Base-by-base conservation (phyloP, 2,113 vertebrate genomes). In the Platysteira castanea region DNA sequence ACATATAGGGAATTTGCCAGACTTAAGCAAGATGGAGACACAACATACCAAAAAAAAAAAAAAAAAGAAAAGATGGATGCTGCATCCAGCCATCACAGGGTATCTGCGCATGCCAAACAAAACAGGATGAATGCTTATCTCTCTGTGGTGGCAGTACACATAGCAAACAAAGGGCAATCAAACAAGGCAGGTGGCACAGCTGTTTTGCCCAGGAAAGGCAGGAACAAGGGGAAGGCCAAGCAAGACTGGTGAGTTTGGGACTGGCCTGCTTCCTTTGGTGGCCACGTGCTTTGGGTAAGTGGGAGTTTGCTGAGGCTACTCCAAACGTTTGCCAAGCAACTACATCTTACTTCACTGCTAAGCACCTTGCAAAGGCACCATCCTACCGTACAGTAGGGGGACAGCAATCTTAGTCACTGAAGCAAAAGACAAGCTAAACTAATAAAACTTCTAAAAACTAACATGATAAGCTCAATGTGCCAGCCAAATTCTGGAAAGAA, bases 31-130 rank as follows among this genome's bases (percentile, higher is more conserved):
- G 22, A 81, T 17, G 14, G 33, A 87, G 20, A 73, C 35, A 67
- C 0, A 4, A 31, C 0, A 0, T 10, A 54, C 10, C 23, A 31
- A 19, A 82, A 39, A 39, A 39, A 39, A 39, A 39, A 42, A 37
- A 24, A 6, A 74, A 78, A 44, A 76, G 46, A 37, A 6, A 11
- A 11, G 14, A 54, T 9, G 37, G 41, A 61, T 54, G 46, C 13
- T 60, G 31, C 16, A 35, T 15, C 12, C 54, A 76, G 37, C 14
- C 26, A 33, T 37, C 41, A 44, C 33, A 64, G 14, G 33, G 11
- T 60, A 46, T 53, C 30, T n/a, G 37, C 53, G 59, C 31, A 31
- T 3, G 8, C 39, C 37, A 54, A 61, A 75, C 10, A 70, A 84
- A 85, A 53, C 0, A 39, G 27, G n/a, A 74, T 24, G n/a, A 61